Evolutionary conservation across 2,113 vertebrate genomes (phyloP).

Genomic region (Lepisosteus oculatus): DNA sequence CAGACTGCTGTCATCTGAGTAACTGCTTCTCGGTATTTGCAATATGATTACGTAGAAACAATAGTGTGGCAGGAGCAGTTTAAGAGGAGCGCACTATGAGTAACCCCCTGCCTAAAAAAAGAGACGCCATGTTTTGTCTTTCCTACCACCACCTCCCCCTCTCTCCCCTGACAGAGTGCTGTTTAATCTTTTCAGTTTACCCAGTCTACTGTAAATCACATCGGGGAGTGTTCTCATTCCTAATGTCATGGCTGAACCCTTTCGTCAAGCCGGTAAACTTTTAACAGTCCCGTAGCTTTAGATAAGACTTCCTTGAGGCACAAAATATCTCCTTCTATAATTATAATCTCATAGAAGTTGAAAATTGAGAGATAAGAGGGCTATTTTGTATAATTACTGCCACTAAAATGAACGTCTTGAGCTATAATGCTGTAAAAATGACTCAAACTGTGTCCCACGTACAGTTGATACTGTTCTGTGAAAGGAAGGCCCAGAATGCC

Average conservation of each 20-base stretch:
- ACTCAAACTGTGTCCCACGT: too few species aligned
- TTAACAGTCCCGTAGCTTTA: too few species aligned
- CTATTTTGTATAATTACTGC: too few species aligned
- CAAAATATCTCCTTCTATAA: too few species aligned
- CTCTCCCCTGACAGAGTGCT: constrained; percentile 53
- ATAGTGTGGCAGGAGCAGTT: constrained; percentile 64
- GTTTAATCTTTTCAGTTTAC: constrained; percentile 70
- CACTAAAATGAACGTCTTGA: too few species aligned
- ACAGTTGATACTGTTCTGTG: too few species aligned
- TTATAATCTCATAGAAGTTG: not conserved
- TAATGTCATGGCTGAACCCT: constrained; percentile 23
- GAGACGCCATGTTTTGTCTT: constrained; percentile 64
- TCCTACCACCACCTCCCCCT: constrained; percentile 51
- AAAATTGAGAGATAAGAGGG: not conserved
- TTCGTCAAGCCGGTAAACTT: too few species aligned
- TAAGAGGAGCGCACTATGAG: constrained; percentile 38
- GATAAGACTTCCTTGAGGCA: too few species aligned
- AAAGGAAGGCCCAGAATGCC: too few species aligned
- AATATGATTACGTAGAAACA: constrained; percentile 47
- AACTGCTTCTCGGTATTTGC: not conserved
- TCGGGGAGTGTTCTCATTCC: constrained; percentile 49
- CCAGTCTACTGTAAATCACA: constrained; percentile 66
- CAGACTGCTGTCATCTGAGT: too few species aligned
- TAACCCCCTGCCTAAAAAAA: constrained; percentile 59
- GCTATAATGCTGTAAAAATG: too few species aligned